Base-by-base conservation (phyloP, 2,113 vertebrate genomes). In the Phylloscopus trochilus region DNA sequence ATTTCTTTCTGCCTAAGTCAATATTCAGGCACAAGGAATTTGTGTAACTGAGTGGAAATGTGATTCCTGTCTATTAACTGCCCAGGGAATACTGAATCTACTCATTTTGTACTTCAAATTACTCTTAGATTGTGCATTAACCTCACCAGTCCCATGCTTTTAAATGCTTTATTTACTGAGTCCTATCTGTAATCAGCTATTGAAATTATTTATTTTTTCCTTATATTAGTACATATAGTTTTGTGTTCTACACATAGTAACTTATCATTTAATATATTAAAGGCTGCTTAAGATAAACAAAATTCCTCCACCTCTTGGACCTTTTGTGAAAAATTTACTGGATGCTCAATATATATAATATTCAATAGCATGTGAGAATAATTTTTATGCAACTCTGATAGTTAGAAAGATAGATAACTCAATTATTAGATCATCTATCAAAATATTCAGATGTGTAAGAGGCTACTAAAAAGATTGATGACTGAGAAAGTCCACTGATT, bases 311-410 rank as follows among this genome's bases (percentile, higher is more conserved):
- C 86, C 96, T 97, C 97, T 96, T 97, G 92, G 97, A 96, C 98
- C 97, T 97, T 97, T 98, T 97, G 98, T 99, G 98, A 99, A 99
- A 99, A 98, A 98, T 98, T 98, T 98, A 98, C 97, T 97, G 94
- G 95, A 94, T 96, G 98, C 97, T 98, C 98, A 98, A 99, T 99
- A 98, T 98, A 99, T 98, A 99, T 99, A 99, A 99, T 99, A 99
- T 99, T 99, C 99, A 99, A 97, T 97, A 98, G 98, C 98, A 99
- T 98, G 98, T 99, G 98, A 98, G 97, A 99, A 99, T 99, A 99
- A 99, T 99, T 99, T 99, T 99, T 99, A 99, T 99, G 98, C 99
- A 99, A 99, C 98, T 99, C 98, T 98, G 98, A 99, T 99, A 98
- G 98, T 98, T 99, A 98, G 98, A 96, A 98, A 99, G 99, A 99